Base-by-base conservation (phyloP, 1,140 invertebrate genomes). In the Tetramorium simillimum region DNA sequence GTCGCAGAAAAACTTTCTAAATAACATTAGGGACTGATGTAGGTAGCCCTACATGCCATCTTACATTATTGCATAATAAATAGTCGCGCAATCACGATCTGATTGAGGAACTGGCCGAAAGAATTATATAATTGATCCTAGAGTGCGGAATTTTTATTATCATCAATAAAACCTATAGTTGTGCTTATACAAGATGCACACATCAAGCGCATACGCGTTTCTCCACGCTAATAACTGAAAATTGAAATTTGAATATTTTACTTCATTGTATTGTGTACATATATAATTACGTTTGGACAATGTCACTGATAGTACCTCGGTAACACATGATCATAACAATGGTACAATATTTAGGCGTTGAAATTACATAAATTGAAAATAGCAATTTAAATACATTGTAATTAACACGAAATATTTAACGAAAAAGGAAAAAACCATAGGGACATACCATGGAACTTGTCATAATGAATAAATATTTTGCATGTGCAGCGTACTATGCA, bases 121-220 rank as follows among this genome's bases (percentile, higher is more conserved):
- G 16, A 63, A 67, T 43, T 40, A 43, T 37, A 16, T 40, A n/a
- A 56, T 33, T 9, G 18, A 21, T 76, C 21, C 53, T 60, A 76
- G 37, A 75, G 51, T 76, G 37, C 37, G 21, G 53, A 76, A 60
- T 76, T 76, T 76, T 76, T 76, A 76, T 60, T 76, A 76, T 18
- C 33, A 16, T 76, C 53, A 21, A 40, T 40, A 58, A 53, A 53
- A 75, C 18, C 33, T 75, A 58, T 75, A 37, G 14, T 58, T 76
- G 53, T 76, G 37, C 21, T 40, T 76, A 76, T 53, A 76, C 7
- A 21, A 60, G 14, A 43, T 10, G 33, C 53, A 76, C 53, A 60
- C n/a, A 58, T 75, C 16, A 60, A 16, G 2, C 72, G 72, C 46
- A n/a, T 9, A 53, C 49, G 3, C 9, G 16, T 60, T 76, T 4